Conservation (phyloP, 2,888 invertebrate species). For the Scaptomyza parva region DNA sequence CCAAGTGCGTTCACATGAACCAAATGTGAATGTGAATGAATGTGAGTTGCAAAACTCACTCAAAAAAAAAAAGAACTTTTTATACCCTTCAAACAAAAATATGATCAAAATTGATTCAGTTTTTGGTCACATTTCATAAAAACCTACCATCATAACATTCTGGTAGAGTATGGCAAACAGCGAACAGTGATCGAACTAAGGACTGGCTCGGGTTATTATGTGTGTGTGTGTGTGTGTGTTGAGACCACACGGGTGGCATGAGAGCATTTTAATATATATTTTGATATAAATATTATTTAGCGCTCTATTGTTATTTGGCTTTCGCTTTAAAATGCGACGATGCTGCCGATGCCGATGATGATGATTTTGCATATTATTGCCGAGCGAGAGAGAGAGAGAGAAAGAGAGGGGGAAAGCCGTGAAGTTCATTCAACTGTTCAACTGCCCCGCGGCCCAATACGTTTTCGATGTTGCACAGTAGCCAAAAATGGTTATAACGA, state of each 20-base stretch:
- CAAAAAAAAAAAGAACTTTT: not conserved
- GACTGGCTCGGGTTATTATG: not conserved
- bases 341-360: slow-evolving; percentile 22
- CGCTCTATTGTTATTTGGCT: slow-evolving; percentile 67
- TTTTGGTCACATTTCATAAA: too few species aligned
- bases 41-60: slow-evolving; percentile 30
- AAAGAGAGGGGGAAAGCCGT: slow-evolving; percentile 51
- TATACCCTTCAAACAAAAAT: not conserved
- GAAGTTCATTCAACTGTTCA: slow-evolving; percentile 48
- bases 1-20: slow-evolving; percentile 58
- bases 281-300: slow-evolving; percentile 73
- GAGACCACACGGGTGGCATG: slow-evolving; percentile 65
- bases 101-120: not conserved
- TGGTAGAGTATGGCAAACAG: slow-evolving; percentile 26
- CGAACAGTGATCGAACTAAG: not conserved
- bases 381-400: slow-evolving; percentile 1
- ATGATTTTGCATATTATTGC: slow-evolving; percentile 74
- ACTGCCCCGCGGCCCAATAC: slow-evolving; percentile 24
- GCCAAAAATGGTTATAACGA: slow-evolving; percentile 53
- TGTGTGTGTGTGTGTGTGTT: not conserved
- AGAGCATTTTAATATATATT: slow-evolving; percentile 47
- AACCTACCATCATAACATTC: not conserved
- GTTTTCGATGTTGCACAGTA: slow-evolving; percentile 44
- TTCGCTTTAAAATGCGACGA: slow-evolving; percentile 52
- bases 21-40: slow-evolving; percentile 35